phyloP scores from a whole-genome alignment of 2,888 invertebrate species.

The Lepidonotus clava region DNA sequence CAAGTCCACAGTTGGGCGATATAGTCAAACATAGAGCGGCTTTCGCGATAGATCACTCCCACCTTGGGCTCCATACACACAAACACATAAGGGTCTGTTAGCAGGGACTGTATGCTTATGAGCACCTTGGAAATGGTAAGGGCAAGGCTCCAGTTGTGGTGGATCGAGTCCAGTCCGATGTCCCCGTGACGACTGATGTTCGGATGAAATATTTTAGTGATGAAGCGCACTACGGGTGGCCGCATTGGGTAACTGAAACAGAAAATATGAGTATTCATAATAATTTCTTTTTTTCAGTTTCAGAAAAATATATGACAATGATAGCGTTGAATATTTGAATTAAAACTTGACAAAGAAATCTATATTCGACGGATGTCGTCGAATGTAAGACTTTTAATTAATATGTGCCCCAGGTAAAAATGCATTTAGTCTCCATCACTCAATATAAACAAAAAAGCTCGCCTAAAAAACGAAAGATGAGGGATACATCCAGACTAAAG shows the following conservation, averaged over 20 bases:
- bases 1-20: constrained; percentile 93
- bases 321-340: background rate
- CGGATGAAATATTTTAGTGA: constrained; percentile 95
- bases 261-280: constrained; percentile 40
- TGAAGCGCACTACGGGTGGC: constrained; percentile 94
- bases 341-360: background rate
- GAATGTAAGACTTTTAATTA: too few species aligned
- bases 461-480: too few species aligned
- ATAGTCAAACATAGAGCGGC: constrained; percentile 88
- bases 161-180: constrained; percentile 96
- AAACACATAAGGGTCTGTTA: constrained; percentile 90
- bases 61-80: constrained; percentile 94
- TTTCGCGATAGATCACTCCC: constrained; percentile 88
- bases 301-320: background rate
- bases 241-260: constrained; percentile 89
- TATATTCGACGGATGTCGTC: background rate
- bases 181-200: constrained; percentile 97
- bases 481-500: too few species aligned
- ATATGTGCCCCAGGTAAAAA: too few species aligned
- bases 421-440: too few species aligned
- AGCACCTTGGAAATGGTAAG: constrained; percentile 89
- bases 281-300: too few species aligned
- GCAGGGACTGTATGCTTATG: constrained; percentile 79
- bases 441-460: too few species aligned
- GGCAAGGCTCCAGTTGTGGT: constrained; percentile 97